Evolutionary conservation across 2,888 invertebrate genomes (phyloP).

Genomic region (Cryptosula pallasiana): DNA sequence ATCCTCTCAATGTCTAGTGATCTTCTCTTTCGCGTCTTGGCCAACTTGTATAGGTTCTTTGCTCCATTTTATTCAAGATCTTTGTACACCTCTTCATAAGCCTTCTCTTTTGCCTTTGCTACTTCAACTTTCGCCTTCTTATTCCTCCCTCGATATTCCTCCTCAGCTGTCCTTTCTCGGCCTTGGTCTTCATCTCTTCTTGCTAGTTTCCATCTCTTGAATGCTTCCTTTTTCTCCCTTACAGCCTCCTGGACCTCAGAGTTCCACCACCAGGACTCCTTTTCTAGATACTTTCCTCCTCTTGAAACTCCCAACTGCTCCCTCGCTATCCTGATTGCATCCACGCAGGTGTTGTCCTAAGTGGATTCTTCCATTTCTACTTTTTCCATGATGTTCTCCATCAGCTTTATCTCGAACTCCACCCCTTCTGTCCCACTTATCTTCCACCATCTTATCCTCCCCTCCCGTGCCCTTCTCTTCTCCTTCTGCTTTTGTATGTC

Average conservation of each 20-base stretch:
- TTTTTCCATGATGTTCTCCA: neutral
- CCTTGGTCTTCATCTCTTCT: no score
- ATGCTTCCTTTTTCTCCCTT: no score
- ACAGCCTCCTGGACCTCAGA: neutral
- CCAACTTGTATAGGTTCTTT: neutral
- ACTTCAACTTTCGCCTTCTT: slow-evolving; percentile 2
- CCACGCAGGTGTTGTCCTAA: neutral
- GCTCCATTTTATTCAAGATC: slow-evolving; percentile 6
- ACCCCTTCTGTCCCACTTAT: neutral
- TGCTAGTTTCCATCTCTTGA: no score
- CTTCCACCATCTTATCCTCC: slow-evolving; percentile 10
- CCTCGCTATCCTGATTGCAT: neutral
- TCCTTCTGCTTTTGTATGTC: neutral
- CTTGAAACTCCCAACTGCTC: neutral
- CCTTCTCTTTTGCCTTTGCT: no score
- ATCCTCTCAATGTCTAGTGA: neutral
- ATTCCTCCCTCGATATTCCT: no score
- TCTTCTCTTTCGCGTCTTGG: slow-evolving; percentile 11
- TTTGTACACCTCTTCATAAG: no score
- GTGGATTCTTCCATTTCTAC: neutral
- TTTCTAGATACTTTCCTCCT: neutral
- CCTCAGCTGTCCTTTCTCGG: no score
- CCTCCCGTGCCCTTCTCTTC: neutral
- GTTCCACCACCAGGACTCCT: slow-evolving; percentile 6
- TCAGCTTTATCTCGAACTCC: no score